Base-by-base conservation (phyloP, 64 coral and sea anemone species). In the Catalaphyllia jardinei region DNA sequence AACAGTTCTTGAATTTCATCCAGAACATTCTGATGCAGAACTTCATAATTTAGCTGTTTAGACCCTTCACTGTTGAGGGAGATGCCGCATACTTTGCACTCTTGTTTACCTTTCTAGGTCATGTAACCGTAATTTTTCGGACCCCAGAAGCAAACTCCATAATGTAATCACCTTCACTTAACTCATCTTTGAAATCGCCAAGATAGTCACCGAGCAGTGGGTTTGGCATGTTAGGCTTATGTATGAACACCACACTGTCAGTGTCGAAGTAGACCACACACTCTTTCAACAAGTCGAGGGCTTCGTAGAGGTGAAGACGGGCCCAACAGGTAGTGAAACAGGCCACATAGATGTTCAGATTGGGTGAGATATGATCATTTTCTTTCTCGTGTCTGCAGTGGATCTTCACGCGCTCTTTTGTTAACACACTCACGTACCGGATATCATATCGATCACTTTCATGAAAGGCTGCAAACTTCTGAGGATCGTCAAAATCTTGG, bases 331-430 rank as follows among this genome's bases (percentile, higher is more conserved):
- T 86, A 0, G 83, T 86, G 64, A 72, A 86, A 0, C 25, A 12
- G 12, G 83, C 83, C 0, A 86, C 16, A 8, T 72, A 71, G 83
- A 86, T 86, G 83, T 86, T 86, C 0, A 55, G n/a, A 49, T 86
- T 69, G 62, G 14, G 0, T 3, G 8, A 2, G 1, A 1, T 1
- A 3, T 2, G 16, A 1, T 7, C 18, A 7, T 17, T 10, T 29
- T 61, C 52, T 3, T 1, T 9, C 10, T 59, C 50, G 1, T 4
- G 10, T 10, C 19, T 61, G 29, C 31, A 62, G 3, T 81, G 78
- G 4, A 81, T 13, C 8, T 81, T 55, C 0, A 81, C 52, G 4
- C 8, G 24, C 0, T 62, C 11, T 60, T 81, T 54, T 9, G 10
- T 31, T 0, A 62, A 1, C 3, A 62, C 25, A 20, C n/a, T 2